phyloP scores from a whole-genome alignment of 2,888 invertebrate genomes.

The Cryptops parisi region DNA sequence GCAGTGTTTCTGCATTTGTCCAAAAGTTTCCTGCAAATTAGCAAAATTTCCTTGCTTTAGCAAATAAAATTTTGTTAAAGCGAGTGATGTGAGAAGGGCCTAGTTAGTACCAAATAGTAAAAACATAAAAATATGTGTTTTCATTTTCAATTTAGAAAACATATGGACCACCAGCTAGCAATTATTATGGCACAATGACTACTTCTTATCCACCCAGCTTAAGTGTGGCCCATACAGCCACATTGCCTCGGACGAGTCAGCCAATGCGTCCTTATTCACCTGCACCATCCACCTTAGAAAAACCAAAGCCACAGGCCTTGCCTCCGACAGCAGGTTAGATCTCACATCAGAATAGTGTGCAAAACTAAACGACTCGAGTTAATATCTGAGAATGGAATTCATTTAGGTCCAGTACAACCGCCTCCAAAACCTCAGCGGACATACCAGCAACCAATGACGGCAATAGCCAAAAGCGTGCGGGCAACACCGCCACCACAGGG shows the following conservation, averaged over 20 bases:
- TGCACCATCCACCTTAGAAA: constrained; percentile 16
- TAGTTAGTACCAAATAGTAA: too few relatives aligned
- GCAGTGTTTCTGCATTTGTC: neutral
- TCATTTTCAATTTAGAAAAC: constrained; percentile 6
- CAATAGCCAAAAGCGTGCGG: constrained; percentile 22
- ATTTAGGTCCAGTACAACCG: constrained; percentile 16
- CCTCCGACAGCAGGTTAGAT: constrained; percentile 19
- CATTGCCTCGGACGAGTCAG: constrained; percentile 20
- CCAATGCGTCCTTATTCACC: constrained; percentile 21
- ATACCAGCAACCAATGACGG: constrained; percentile 35
- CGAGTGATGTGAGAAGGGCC: too few relatives aligned
- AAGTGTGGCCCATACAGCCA: constrained; percentile 20
- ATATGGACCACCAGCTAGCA: constrained; percentile 17
- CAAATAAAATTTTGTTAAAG: neutral
- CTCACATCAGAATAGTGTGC: too few relatives aligned
- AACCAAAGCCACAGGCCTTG: constrained; percentile 20
- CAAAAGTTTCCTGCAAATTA: neutral
- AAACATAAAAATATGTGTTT: neutral
- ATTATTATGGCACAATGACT: constrained; percentile 20
- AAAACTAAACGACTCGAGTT: too few relatives aligned
- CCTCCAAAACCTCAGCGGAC: constrained; percentile 47
- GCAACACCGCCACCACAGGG: constrained; percentile 22
- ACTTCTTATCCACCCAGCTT: constrained; percentile 18
- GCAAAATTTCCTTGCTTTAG: neutral
- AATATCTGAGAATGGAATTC: too few relatives aligned